Base-by-base conservation (phyloP, 2,797 vertebrate species). In the Borostomias antarcticus region DNA sequence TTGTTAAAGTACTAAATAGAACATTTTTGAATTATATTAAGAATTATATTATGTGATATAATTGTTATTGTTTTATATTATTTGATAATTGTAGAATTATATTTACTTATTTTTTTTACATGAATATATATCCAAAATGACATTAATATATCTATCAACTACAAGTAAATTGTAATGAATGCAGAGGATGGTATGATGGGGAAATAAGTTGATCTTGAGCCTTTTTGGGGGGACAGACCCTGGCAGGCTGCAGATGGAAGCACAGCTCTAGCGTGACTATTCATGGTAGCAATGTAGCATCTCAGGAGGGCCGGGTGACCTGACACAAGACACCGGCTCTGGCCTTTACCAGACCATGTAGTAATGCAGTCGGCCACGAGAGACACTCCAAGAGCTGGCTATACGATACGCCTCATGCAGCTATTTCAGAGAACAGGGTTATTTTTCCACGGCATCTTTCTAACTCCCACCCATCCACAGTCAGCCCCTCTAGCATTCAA, bases 281-380 rank as follows among this genome's bases (percentile, higher is more conserved):
- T 89, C 76, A 84, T 77, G 81, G 85, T 74, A 79, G 79, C 66
- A 40, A 51, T 33, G 21, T 56, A 53, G n/a, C 75, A 73, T 50
- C 76, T 68, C 53, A n/a, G 51, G 53, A 13, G 73, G 69, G 82
- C 78, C 15, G 53, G 53, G 11, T 74, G 71, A 82, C 77, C 17
- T 84, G 82, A 80, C 77, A 66, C 67, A 76, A 85, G 88, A 91
- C 71, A 89, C 85, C 75, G 1, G 43, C 59, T 61, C 17, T 88
- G 88, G 72, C 88, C 86, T 90, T 91, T 90, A 67, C 30, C 53
- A 53, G 54, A 66, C 2, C n/a, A 65, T 17, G 7, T 51, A 29
- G 64, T 45, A 63, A 72, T 73, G 63, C 59, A 11, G 33, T 77
- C 66, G 80, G 67, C 83, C 73, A 35, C n/a, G 19, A 10, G 50